Conservation (phyloP, 2,797 vertebrate species). For the Heteromormyrus szaboi region DNA sequence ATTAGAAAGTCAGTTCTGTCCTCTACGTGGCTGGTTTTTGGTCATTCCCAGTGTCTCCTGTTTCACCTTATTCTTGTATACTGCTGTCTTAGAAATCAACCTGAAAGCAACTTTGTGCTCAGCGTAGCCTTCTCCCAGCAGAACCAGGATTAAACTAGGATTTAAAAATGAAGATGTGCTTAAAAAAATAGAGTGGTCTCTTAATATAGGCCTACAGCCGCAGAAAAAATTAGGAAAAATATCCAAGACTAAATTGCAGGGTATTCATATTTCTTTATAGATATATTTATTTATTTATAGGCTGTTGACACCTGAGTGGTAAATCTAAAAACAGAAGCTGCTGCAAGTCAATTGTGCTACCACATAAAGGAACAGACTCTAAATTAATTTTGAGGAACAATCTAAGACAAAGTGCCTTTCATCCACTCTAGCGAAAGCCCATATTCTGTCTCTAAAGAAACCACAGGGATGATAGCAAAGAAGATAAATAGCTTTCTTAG, state of each 20-base stretch:
- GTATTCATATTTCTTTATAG: not conserved
- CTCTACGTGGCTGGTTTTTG: not conserved
- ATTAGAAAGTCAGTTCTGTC: not conserved
- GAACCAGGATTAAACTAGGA: not conserved
- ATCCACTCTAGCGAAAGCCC: not conserved
- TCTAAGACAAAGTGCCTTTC: not conserved
- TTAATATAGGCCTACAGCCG: not conserved
- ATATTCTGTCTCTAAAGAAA: not conserved
- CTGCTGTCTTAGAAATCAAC: not conserved
- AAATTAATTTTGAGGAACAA: not conserved
- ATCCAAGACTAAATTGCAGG: not conserved
- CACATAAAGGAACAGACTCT: not conserved
- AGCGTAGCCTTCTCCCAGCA: not conserved
- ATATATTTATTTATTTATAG: not conserved
- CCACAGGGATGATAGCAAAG: not conserved
- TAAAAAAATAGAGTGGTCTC: not conserved
- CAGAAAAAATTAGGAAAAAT: not conserved
- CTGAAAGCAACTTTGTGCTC: not conserved
- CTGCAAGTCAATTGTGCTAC: not conserved
- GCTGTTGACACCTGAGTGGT: not conserved
- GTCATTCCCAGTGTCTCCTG: not conserved
- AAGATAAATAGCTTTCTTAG: conserved; percentile 1
- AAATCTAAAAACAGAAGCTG: not conserved
- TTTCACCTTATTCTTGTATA: not conserved
- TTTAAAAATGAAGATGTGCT: not conserved